Evolutionary conservation across 1,140 invertebrate species (phyloP).

Genomic region (Heliconius congener): DNA sequence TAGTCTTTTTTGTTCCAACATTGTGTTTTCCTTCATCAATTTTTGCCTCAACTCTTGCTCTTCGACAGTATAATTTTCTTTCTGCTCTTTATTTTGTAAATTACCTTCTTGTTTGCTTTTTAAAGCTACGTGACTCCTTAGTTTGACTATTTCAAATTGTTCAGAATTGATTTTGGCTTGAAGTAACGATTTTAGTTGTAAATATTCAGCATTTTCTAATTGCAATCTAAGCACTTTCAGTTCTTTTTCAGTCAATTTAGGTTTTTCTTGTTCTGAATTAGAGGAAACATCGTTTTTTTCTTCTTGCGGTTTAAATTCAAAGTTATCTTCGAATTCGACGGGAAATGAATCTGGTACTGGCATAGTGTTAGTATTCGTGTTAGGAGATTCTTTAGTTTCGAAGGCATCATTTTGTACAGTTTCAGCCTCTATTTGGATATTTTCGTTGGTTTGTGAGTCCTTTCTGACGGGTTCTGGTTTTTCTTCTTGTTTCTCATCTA

Average conservation of each 20-base stretch:
- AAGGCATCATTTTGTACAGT: conserved; percentile 48
- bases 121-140: conserved; percentile 81
- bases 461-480: conserved; percentile 41
- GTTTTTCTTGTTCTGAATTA: conserved; percentile 59
- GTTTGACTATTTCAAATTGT: conserved; percentile 85
- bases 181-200: conserved; percentile 84
- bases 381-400: conserved; percentile 58
- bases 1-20: conserved; percentile 86
- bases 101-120: conserved; percentile 80
- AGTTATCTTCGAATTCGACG: conserved; percentile 78
- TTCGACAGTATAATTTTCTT: conserved; percentile 76
- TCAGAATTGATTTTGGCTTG: conserved; percentile 85
- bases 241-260: conserved; percentile 81
- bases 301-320: conserved; percentile 66
- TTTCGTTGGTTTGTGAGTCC: conserved; percentile 49
- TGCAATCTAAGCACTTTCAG: conserved; percentile 83
- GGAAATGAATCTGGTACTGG: conserved; percentile 55
- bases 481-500: conserved; percentile 76
- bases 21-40: conserved; percentile 84
- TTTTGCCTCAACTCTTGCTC: conserved; percentile 77
- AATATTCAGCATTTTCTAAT: conserved; percentile 85
- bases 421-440: conserved; percentile 29
- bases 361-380: conserved; percentile 20
- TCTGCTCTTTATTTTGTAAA: conserved; percentile 73
- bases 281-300: conserved; percentile 39